Base-by-base conservation (phyloP, 2,888 invertebrate genomes). In the Dicyrtoma fusca region DNA sequence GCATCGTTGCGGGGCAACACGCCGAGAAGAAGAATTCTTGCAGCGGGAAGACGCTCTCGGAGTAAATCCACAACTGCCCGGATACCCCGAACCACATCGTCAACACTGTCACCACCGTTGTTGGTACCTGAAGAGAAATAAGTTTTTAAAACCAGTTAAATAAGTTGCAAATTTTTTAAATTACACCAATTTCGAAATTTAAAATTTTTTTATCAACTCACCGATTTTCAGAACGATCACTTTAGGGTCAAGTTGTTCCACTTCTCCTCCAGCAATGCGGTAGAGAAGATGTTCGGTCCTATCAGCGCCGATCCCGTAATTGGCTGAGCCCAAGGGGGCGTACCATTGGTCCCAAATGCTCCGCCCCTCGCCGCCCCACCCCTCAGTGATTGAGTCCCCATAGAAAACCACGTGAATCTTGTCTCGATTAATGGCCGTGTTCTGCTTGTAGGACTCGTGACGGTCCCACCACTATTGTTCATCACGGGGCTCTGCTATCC, bases 241-340 rank as follows among this genome's bases (percentile, higher is more conserved):
- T 82, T 86, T 86, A 1, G 87, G 86, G 34, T 81, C 81, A 51
- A 86, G 81, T 69, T 82, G 81, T 34, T 86, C 86, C 42, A 87
- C 76, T 81, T 87, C 87, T 57, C 87, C 87, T 81, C 87, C 85
- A 70, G 82, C 79, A 19, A 87, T 81, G 69, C 87, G 80, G 87
- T 87, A 87, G 10, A 87, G 81, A 10, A 87, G 82, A 81, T 87
- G 83, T 76, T 86, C 84, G 0, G 86, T 86, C 72, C 84, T 83
- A 79, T 87, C 87, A 4, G 85, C 86, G 21, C 85, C 83, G 61
- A 87, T 85, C 51, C 79, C 79, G 45, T 78, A 79, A 68, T 79
- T 79, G 4, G 74, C 76, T 0, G 76, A 70, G 8, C 78, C 34
- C 34, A 34, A 34, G 8, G 34, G 4, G n/a, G 71, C 74, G 45